Conservation (phyloP, 2,797 vertebrate species). For the Pangasius larnaudii region DNA sequence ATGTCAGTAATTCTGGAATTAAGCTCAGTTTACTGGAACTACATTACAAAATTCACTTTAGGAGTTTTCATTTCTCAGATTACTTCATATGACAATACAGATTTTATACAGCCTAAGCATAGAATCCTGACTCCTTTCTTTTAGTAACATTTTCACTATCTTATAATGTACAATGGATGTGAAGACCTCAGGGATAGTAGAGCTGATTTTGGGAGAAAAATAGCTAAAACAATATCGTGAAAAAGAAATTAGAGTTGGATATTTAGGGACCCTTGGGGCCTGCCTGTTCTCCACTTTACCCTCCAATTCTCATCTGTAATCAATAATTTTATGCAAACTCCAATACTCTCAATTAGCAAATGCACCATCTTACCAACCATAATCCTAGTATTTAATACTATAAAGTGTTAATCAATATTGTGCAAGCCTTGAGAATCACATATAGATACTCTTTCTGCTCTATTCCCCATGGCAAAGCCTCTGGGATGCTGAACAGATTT, state of each 20-base stretch:
- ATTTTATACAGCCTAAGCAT: neutral
- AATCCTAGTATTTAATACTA: constrained; percentile 13
- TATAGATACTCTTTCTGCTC: neutral
- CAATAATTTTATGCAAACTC: constrained; percentile 39
- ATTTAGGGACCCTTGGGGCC: neutral
- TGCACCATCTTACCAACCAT: constrained; percentile 18
- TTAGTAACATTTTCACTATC: neutral
- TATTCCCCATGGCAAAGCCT: constrained; percentile 25
- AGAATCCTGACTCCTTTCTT: neutral
- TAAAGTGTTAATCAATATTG: constrained; percentile 18
- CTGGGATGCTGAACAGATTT: constrained; percentile 45
- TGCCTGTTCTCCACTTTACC: constrained; percentile 17
- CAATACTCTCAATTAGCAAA: constrained; percentile 15
- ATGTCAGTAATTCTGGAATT: neutral
- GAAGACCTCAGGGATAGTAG: neutral
- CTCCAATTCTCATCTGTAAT: constrained; percentile 33
- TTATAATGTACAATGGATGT: neutral
- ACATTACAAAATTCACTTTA: neutral
- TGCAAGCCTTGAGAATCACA: constrained; percentile 28
- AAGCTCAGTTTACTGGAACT: neutral
- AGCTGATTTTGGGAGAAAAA: neutral
- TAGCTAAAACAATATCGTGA: neutral
- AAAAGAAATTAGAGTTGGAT: constrained; percentile 24
- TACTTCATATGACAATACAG: neutral
- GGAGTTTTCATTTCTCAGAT: neutral